A percentile compares a stretch with the other conserved stretches of the same genome.
These are phyloP conservation scores for Drosophila subquinaria DNA, from an alignment of 2,888 invertebrate species.

Conservation along the genomic window DNA sequence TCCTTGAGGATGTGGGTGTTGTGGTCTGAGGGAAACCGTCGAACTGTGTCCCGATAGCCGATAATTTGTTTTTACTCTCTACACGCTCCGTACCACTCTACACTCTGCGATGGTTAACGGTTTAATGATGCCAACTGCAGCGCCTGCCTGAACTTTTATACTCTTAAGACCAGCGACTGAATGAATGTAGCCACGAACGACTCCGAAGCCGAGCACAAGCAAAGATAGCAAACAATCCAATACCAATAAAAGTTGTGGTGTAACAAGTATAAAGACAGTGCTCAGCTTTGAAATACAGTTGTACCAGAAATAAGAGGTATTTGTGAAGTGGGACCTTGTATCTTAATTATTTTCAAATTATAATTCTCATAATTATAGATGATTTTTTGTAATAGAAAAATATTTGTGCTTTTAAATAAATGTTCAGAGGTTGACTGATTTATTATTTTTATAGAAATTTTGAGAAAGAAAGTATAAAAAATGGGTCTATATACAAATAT, in stretches of 20 bases:
- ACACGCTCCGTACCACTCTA: slow-evolving; percentile 69
- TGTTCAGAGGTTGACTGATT: too few relatives aligned
- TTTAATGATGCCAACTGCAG: slow-evolving; percentile 85
- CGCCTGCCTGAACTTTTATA: slow-evolving; percentile 84
- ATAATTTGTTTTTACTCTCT: slow-evolving; percentile 26
- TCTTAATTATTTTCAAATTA: neutral
- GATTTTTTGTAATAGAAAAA: too few relatives aligned
- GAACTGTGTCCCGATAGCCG: slow-evolving; percentile 54
- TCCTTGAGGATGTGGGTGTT: slow-evolving; percentile 49
- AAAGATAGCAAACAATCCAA: neutral
- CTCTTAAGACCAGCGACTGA: slow-evolving; percentile 54
- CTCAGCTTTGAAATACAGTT: neutral
- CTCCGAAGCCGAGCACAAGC: slow-evolving; percentile 33
- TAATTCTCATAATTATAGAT: too few relatives aligned
- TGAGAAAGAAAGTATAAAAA: too few relatives aligned
- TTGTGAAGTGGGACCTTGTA: neutral
- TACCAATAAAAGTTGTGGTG: neutral
- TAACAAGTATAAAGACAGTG: neutral
- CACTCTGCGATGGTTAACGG: slow-evolving; percentile 84
- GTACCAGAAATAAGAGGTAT: neutral
- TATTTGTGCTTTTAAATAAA: too few relatives aligned
- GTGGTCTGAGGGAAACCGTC: slow-evolving; percentile 42
- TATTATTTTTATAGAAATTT: too few relatives aligned
- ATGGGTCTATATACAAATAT: too few relatives aligned
- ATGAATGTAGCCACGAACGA: slow-evolving; percentile 53